A percentile compares a stretch with the other conserved stretches of the same genome.
phyloP scores from a whole-genome alignment of 2,797 vertebrate genomes.

The Oreonectes daqikongensis region DNA sequence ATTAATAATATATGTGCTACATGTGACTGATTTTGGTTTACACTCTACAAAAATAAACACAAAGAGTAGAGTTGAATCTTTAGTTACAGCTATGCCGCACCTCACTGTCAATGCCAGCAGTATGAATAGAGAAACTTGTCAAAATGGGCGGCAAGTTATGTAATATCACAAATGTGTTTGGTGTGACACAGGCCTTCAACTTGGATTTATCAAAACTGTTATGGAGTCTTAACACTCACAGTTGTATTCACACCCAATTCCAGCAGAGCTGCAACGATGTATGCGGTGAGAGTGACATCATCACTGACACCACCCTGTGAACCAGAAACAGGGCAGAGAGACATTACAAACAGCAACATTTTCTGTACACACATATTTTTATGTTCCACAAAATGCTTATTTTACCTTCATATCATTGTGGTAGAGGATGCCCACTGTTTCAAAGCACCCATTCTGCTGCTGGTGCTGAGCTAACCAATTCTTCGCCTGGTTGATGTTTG shows the following conservation, averaged over 20 bases:
- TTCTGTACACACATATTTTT: background rate
- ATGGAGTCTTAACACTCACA: slow-evolving; percentile 62
- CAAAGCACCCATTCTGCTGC: slow-evolving; percentile 76
- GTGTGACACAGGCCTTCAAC: background rate
- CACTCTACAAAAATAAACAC: background rate
- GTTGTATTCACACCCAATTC: slow-evolving; percentile 62
- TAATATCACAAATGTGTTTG: background rate
- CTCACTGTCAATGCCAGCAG: too few relatives aligned
- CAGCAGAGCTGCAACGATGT: slow-evolving; percentile 74
- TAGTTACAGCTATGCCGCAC: background rate
- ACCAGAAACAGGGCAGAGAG: slow-evolving; percentile 7
- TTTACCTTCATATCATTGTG: slow-evolving; percentile 82
- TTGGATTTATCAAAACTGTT: background rate
- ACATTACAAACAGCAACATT: background rate
- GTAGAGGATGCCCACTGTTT: slow-evolving; percentile 80
- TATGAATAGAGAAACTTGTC: background rate
- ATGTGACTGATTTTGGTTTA: background rate
- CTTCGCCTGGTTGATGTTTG: slow-evolving; percentile 72
- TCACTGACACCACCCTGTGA: slow-evolving; percentile 78
- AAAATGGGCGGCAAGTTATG: background rate
- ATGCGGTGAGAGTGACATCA: slow-evolving; percentile 77
- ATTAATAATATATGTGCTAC: too few relatives aligned
- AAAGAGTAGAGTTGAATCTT: background rate
- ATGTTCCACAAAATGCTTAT: slow-evolving; percentile 2
- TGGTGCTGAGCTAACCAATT: slow-evolving; percentile 76